Evolutionary conservation across 2,797 vertebrate genomes (phyloP).

Genomic region (Podargus strigoides): DNA sequence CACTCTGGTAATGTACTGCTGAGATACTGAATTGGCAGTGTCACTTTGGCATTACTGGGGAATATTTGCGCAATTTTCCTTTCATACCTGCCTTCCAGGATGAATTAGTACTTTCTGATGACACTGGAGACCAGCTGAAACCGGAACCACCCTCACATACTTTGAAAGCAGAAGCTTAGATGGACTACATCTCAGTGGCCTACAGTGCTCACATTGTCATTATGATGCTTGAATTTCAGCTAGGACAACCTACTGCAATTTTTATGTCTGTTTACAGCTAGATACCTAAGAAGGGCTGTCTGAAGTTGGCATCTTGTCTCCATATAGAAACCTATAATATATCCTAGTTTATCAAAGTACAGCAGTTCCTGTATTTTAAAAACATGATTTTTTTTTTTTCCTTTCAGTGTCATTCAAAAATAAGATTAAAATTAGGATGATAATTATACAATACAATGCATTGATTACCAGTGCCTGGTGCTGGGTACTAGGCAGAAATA

Average conservation of each 20-base stretch:
- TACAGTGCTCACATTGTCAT: neutral
- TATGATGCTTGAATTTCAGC: neutral
- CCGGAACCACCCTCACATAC: neutral
- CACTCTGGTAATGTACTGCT: neutral
- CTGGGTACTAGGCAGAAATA: slow-evolving; percentile 3
- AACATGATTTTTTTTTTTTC: neutral
- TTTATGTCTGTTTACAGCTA: neutral
- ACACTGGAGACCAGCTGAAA: neutral
- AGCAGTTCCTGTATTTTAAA: neutral
- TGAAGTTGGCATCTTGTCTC: neutral
- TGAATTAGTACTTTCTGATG: neutral
- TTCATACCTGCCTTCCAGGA: neutral
- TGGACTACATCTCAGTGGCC: neutral
- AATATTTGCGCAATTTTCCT: neutral
- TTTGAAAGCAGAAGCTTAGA: neutral
- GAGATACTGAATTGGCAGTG: neutral
- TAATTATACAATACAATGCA: slow-evolving; percentile 13
- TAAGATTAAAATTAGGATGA: slow-evolving; percentile 5
- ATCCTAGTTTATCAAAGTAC: neutral
- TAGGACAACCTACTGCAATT: neutral
- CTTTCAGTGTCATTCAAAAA: slow-evolving; percentile 3
- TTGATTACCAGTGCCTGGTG: slow-evolving; percentile 1
- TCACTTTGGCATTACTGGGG: neutral
- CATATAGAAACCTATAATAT: neutral
- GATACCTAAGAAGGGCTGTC: neutral